Conservation (phyloP, 2,888 invertebrate species). For the Agonopterix alstromeriana region DNA sequence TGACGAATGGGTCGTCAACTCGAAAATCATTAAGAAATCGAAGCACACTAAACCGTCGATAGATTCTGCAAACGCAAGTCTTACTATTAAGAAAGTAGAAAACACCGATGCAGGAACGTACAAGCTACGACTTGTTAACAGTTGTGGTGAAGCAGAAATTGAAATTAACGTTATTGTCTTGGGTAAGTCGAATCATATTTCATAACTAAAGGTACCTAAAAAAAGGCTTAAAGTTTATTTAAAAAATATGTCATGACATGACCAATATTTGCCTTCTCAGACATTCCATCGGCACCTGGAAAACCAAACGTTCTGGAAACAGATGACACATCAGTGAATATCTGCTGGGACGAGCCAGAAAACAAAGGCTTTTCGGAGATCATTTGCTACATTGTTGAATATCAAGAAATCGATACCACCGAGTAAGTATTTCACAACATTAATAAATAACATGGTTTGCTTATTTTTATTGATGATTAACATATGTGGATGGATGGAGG, state of each 20-base stretch:
- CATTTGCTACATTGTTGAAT: conserved; percentile 83
- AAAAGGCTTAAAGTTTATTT: background rate
- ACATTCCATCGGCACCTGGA: conserved; percentile 82
- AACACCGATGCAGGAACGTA: conserved; percentile 84
- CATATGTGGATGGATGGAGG: too few species aligned
- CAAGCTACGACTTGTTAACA: conserved; percentile 83
- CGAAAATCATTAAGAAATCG: conserved; percentile 80
- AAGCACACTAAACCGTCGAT: conserved; percentile 79
- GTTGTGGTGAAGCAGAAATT: conserved; percentile 83
- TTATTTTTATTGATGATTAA: too few species aligned
- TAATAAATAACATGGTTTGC: too few species aligned
- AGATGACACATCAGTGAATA: conserved; percentile 79
- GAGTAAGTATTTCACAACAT: conserved; percentile 66
- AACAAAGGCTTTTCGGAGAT: conserved; percentile 85
- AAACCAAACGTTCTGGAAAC: conserved; percentile 82
- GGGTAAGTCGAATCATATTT: conserved; percentile 67
- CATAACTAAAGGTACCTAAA: background rate
- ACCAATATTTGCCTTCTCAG: conserved; percentile 44
- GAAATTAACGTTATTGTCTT: conserved; percentile 83
- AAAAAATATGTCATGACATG: too few species aligned
- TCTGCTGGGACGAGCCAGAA: conserved; percentile 85
- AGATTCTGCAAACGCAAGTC: conserved; percentile 80
- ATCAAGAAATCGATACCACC: conserved; percentile 80
- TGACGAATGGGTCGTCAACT: conserved; percentile 85
- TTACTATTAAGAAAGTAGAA: conserved; percentile 84